These are phyloP conservation scores for Leucophenga varia DNA, from an alignment of 1,140 invertebrate species.

Conservation along the genomic window DNA sequence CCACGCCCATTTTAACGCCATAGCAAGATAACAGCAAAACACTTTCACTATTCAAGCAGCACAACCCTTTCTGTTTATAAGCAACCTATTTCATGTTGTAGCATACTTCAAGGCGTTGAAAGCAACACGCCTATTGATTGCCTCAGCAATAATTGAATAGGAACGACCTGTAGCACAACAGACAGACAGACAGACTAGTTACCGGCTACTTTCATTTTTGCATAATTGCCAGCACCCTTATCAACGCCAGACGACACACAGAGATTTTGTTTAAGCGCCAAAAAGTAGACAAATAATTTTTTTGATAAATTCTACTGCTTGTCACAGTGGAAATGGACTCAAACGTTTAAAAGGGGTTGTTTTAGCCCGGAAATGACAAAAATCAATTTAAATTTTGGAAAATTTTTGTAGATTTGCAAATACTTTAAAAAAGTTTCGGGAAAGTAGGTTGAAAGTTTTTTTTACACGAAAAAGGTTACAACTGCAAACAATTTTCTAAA, in stretches of 20 bases:
- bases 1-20: too few species aligned
- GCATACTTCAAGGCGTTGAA: conserved; percentile 38
- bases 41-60: too few species aligned
- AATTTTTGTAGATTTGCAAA: too few species aligned
- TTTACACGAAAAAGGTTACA: conserved; percentile 32
- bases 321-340: conserved; percentile 2
- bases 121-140: conserved; percentile 47
- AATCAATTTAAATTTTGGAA: too few species aligned
- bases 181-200: too few species aligned
- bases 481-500: conserved; percentile 44
- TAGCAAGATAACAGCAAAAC: too few species aligned
- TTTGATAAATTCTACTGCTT: conserved; percentile 37
- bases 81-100: conserved; percentile 27
- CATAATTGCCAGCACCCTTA: conserved; percentile 49
- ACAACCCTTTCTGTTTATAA: conserved; percentile 27
- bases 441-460: conserved; percentile 4
- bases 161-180: conserved; percentile 42
- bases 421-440: background rate
- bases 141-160: conserved; percentile 40
- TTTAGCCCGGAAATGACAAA: conserved; percentile 5
- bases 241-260: conserved; percentile 28
- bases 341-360: conserved; percentile 36
- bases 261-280: conserved; percentile 20
- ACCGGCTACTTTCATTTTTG: conserved; percentile 18
- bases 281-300: conserved; percentile 29